Evolutionary conservation across 92 coral and sea anemone genomes (phyloP).

Genomic region (Zoanthus sociatus): DNA sequence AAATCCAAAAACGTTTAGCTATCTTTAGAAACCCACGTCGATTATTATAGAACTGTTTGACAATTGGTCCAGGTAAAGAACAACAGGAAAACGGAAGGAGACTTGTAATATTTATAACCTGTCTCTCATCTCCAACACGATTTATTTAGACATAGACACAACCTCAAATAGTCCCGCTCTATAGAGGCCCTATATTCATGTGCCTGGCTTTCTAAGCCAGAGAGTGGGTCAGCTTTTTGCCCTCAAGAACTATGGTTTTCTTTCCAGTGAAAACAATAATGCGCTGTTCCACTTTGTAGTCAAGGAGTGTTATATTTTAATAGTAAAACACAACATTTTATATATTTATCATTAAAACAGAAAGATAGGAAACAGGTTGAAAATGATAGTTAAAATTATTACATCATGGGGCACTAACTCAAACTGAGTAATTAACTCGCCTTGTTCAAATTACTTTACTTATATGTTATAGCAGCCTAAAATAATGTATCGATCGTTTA

Average conservation of each 20-base stretch:
- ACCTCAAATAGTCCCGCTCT: slow-evolving; percentile 21
- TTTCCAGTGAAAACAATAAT: slow-evolving; percentile 5
- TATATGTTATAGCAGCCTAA: too few species aligned
- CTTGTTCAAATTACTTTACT: not conserved
- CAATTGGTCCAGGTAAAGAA: not conserved
- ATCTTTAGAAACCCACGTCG: too few species aligned
- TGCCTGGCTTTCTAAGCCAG: not conserved
- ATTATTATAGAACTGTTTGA: too few species aligned
- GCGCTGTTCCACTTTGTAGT: not conserved
- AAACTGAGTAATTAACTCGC: too few species aligned
- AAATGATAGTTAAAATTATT: too few species aligned
- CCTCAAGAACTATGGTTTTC: slow-evolving; percentile 8
- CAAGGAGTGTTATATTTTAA: not conserved
- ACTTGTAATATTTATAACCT: not conserved
- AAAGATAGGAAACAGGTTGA: too few species aligned
- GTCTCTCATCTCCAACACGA: not conserved
- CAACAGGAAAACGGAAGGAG: not conserved
- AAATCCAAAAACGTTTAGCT: too few species aligned
- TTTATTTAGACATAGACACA: slow-evolving; percentile 7
- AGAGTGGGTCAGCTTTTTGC: not conserved
- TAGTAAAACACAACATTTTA: not conserved
- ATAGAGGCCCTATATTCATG: too few species aligned
- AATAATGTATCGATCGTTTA: too few species aligned
- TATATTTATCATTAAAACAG: not conserved
- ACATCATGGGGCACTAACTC: too few species aligned